Evolutionary conservation across 2,797 vertebrate species (phyloP), one percentile per base, ranked within the genome.

Genomic region (Lindbergichthys nudifrons): DNA sequence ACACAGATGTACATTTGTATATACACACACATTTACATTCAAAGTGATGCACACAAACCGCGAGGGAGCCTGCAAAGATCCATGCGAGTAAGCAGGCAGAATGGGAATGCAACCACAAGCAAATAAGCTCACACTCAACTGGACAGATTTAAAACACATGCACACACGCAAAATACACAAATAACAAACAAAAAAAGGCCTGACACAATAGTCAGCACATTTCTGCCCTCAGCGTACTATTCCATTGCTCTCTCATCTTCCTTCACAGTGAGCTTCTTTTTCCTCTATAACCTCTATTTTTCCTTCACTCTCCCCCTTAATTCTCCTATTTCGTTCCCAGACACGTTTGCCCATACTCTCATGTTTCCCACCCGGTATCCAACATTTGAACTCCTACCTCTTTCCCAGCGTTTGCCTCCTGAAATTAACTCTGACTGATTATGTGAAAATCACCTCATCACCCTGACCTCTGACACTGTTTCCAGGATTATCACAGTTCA

Each of bases 131-230:
- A 32, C 15, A 42, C 48, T 75, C 48, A 41, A 43, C 57, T 26
- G 30, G 47, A 57, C 26, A 57, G 23, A 9, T 8, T 13, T 42
- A 62, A 26, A 46, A 74, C 48, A 66, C 45, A 21, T 5, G 19
- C 32, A 36, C 32, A 36, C 21, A 14, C 11, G 19, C 59, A 23
- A 54, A 39, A 21, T 52, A 41, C 36, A 70, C 71, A 74, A 39
- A 43, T 1, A 2, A 52, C 57, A 80, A 21, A 36, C n/a, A 47
- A 16, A 6, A 11, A 65, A 5, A 26, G 5, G 26, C 4, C 59
- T 63, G 48, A 67, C 48, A 67, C 51, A 56, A 41, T 15, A n/a
- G 59, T 80, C 75, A 77, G 80, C 81, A 83, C 67, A 80, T 89
- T 81, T 74, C 70, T 58, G 45, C 56, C 19, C 65, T 70, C 45